Base-by-base conservation (phyloP, 2,113 vertebrate genomes). In the Chloropsis cyanopogon region DNA sequence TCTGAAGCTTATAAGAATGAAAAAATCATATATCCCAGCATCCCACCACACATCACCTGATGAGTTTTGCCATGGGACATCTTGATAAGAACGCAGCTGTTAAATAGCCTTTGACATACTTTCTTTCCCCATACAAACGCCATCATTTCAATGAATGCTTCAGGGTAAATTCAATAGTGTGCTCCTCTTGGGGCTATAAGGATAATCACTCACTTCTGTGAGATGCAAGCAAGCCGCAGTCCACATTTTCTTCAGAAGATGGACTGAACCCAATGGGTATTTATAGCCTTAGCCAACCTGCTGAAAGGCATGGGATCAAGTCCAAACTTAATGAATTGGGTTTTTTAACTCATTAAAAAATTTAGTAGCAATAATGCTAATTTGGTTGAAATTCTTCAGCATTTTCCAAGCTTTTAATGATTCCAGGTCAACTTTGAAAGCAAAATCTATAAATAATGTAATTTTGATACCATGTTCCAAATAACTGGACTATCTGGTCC, bases 21-120 rank as follows among this genome's bases (percentile, higher is more conserved):
- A 79, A 76, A 24, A 29, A 44, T 31, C 6, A 0, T 12, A 12
- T 0, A 0, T 9, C 7, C 23, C 11, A 12, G 15, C 19, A 52
- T 57, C 28, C n/a, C 5, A 3, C 35, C 28, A 29, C 4, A 11
- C 12, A 56, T 18, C 14, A 44, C 14, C 16, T 41, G 29, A 4
- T 72, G 33, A 23, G 8, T 87, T 89, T 77, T 69, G 18, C n/a
- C 69, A 3, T 65, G 41, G 29, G 46, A 65, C 11, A 47, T 39
- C n/a, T 33, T 61, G 14, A 12, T 29, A 71, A 65, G 14, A 85
- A 19, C 24, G 19, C 4, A 59, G 12, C 19, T 17, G 3, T 56
- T 53, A 53, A 66, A n/a, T 35, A 64, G 41, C 28, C 22, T 82
- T 64, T 83, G n/a, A 65, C 52, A 7, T 4, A 37, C 14, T 19